These are phyloP conservation scores for Pseudobourletiella spinata DNA, from an alignment of 1,140 invertebrate genomes.

Conservation along the genomic window DNA sequence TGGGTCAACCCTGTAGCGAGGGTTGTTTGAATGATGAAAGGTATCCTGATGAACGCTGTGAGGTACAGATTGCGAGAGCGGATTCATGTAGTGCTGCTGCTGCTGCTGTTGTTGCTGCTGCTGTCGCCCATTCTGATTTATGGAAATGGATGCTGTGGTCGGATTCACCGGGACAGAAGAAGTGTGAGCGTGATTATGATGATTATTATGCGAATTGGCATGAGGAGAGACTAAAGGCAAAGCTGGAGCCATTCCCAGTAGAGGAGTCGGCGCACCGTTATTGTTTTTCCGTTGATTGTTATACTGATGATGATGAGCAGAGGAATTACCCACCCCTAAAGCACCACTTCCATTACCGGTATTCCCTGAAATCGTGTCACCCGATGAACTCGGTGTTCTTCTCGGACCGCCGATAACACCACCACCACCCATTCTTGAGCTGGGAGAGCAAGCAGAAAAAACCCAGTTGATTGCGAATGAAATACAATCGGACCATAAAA, in stretches of 20 bases:
- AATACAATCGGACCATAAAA: no score
- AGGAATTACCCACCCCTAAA: conserved; percentile 12
- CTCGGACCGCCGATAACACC: background rate
- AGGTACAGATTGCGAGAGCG: conserved; percentile 24
- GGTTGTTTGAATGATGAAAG: conserved; percentile 6
- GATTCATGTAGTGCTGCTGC: conserved; percentile 20
- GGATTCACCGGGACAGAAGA: conserved; percentile 5
- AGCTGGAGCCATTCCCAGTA: conserved; percentile 21
- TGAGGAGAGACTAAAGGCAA: conserved; percentile 8
- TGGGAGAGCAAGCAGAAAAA: background rate
- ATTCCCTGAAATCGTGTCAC: conserved; percentile 15
- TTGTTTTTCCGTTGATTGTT: conserved; percentile 19
- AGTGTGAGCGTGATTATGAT: conserved; percentile 22
- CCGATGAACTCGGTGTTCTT: conserved; percentile 6
- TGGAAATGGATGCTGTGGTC: conserved; percentile 4
- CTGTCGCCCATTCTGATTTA: conserved; percentile 19
- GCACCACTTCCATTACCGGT: conserved; percentile 35
- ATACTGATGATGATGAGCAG: conserved; percentile 15
- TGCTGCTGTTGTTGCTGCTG: no score
- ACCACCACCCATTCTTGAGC: background rate
- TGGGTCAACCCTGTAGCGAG: background rate
- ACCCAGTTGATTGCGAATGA: no score
- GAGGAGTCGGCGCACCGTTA: conserved; percentile 18
- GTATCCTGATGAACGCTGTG: conserved; percentile 24
- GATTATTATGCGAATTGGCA: conserved; percentile 22